Evolutionary conservation across 2,113 vertebrate species (phyloP).

Genomic region (Panthera tigris): DNA sequence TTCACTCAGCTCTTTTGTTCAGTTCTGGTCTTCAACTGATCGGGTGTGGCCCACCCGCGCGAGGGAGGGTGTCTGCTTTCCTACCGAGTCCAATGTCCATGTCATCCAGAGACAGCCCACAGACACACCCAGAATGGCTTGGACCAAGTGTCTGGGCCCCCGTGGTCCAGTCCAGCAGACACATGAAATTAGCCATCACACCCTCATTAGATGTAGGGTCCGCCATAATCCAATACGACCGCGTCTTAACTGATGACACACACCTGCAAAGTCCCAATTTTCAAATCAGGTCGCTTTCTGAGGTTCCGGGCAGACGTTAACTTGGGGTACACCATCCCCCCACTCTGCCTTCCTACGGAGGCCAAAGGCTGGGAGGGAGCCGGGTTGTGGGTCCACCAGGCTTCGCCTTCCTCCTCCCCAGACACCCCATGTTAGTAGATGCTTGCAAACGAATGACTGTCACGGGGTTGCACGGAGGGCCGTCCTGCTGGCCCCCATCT

Average conservation of each 20-base stretch:
- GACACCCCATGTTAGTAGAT: accelerated
- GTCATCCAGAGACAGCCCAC: accelerated
- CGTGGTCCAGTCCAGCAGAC: accelerated
- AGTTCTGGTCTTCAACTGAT: no score
- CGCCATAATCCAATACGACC: accelerated
- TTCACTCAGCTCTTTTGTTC: not conserved
- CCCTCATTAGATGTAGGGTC: not conserved
- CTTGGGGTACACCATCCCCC: not conserved
- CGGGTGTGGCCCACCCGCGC: accelerated
- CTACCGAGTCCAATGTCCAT: accelerated
- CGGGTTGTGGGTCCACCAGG: accelerated
- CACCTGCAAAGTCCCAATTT: not conserved
- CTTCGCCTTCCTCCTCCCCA: accelerated
- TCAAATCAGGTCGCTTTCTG: not conserved
- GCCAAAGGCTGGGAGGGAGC: not conserved
- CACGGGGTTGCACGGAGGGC: accelerated
- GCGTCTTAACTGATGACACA: not conserved
- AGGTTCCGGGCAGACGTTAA: not conserved
- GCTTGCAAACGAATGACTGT: accelerated
- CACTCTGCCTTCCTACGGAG: accelerated
- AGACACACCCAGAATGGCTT: not conserved
- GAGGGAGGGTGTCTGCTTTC: not conserved
- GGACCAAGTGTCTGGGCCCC: not conserved
- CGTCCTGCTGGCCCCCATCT: not conserved
- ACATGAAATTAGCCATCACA: not conserved